Conservation (phyloP, 2,797 vertebrate genomes). For the Mus caroli region DNA sequence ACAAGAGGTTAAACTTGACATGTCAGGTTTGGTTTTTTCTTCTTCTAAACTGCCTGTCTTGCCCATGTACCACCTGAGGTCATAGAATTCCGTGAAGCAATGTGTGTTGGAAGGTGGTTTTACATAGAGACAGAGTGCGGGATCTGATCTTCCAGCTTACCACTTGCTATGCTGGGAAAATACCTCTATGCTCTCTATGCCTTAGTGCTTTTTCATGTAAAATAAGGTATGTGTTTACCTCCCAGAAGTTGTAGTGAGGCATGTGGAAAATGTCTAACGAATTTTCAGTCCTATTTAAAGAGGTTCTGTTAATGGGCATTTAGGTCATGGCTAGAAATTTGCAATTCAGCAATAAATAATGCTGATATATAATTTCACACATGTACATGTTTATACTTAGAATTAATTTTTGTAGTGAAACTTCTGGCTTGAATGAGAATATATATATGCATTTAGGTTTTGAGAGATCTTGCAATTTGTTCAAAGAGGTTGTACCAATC, state of each 20-base stretch:
- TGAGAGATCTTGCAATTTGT: constrained; percentile 14
- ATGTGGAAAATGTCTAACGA: not conserved
- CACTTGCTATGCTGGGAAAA: not conserved
- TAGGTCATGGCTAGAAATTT: constrained; percentile 6
- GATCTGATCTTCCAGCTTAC: not conserved
- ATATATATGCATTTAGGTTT: constrained; percentile 32
- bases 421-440: constrained; percentile 26
- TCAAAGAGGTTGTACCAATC: not conserved
- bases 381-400: constrained; percentile 62
- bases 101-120: not conserved
- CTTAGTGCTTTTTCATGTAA: not conserved
- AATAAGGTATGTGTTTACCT: not conserved
- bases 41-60: not conserved
- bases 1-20: not conserved
- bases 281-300: constrained; percentile 46
- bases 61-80: not conserved
- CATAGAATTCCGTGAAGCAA: not conserved
- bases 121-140: not conserved
- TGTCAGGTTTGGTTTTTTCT: not conserved
- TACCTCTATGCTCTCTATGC: not conserved
- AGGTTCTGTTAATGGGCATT: not conserved
- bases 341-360: not conserved
- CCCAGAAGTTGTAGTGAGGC: not conserved
- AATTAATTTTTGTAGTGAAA: constrained; percentile 64
- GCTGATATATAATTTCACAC: constrained; percentile 6